phyloP scores from a whole-genome alignment of 2,113 vertebrate species.

The Phrynosoma blainvillii region DNA sequence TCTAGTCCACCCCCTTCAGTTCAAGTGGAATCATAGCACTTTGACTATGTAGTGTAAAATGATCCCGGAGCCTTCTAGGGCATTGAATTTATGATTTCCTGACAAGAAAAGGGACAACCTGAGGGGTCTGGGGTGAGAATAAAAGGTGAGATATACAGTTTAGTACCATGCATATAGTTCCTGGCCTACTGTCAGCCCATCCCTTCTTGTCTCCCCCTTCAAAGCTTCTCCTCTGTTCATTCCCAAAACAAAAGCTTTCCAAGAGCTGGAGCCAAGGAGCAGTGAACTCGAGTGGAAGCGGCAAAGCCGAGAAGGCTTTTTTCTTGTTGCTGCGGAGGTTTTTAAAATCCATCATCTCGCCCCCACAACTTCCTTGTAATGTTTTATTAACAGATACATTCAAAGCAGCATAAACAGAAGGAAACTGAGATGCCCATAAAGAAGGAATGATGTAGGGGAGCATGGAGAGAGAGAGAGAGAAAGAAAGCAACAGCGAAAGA shows the following conservation, averaged over 20 bases:
- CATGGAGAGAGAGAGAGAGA: conserved; percentile 14
- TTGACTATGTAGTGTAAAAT: too few species aligned
- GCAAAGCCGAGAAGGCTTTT: conserved; percentile 38
- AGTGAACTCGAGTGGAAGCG: conserved; percentile 48
- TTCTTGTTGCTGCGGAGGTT: conserved; percentile 60
- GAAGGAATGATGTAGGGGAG: background rate
- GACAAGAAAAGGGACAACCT: too few species aligned
- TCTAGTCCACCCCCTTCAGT: too few species aligned
- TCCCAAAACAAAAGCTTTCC: conserved; percentile 17
- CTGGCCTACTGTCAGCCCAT: too few species aligned
- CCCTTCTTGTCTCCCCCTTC: background rate
- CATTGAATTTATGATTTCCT: too few species aligned
- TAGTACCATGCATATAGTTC: too few species aligned
- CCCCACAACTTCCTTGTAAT: conserved; percentile 56
- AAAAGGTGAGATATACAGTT: too few species aligned
- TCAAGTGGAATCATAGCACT: too few species aligned
- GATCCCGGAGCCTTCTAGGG: too few species aligned
- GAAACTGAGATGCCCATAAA: conserved; percentile 47
- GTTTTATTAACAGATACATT: conserved; percentile 64
- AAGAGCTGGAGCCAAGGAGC: conserved; percentile 9
- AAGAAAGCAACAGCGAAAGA: background rate
- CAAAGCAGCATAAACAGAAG: conserved; percentile 55
- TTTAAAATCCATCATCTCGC: conserved; percentile 49
- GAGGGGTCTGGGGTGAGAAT: background rate
- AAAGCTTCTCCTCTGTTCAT: background rate